A percentile compares a stretch with the other conserved stretches of the same genome.
These are phyloP conservation scores for Perca fluviatilis DNA, from an alignment of 2,113 vertebrate genomes.

Conservation along the genomic window DNA sequence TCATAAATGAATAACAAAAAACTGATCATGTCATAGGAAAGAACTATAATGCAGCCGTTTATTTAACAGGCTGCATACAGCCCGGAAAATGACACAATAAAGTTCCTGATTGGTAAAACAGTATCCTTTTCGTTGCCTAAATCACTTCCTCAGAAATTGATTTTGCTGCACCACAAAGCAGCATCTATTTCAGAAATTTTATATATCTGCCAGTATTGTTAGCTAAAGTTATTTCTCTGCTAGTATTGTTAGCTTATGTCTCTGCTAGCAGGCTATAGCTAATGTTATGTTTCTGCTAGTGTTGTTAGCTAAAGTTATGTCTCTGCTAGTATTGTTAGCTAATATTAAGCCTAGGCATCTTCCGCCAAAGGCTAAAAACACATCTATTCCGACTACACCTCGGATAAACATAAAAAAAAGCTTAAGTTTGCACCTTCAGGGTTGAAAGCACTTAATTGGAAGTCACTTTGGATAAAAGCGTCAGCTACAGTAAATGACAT, in stretches of 20 bases:
- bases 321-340: not conserved
- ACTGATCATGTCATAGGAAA: not conserved
- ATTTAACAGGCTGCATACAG: not conserved
- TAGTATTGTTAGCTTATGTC: not conserved
- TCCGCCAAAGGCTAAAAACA: too few species aligned
- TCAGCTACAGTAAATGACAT: too few species aligned
- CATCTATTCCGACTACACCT: too few species aligned
- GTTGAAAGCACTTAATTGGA: too few species aligned
- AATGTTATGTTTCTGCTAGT: not conserved
- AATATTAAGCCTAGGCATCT: too few species aligned
- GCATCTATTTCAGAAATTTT: not conserved
- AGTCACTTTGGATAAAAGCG: too few species aligned
- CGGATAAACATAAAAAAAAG: too few species aligned
- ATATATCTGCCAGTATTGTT: not conserved
- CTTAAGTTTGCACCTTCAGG: too few species aligned
- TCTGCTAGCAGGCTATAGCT: not conserved
- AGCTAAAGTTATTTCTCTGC: not conserved
- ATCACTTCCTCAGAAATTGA: not conserved
- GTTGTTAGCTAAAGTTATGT: not conserved
- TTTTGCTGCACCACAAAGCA: not conserved
- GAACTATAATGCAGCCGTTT: not conserved
- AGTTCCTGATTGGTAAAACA: not conserved
- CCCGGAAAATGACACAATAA: not conserved
- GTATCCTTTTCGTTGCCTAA: not conserved
- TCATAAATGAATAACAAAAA: not conserved